Evolutionary conservation across 2,797 vertebrate genomes (phyloP), one percentile per base, ranked within the genome.

Genomic region (Hyperoplus lanceolatus): DNA sequence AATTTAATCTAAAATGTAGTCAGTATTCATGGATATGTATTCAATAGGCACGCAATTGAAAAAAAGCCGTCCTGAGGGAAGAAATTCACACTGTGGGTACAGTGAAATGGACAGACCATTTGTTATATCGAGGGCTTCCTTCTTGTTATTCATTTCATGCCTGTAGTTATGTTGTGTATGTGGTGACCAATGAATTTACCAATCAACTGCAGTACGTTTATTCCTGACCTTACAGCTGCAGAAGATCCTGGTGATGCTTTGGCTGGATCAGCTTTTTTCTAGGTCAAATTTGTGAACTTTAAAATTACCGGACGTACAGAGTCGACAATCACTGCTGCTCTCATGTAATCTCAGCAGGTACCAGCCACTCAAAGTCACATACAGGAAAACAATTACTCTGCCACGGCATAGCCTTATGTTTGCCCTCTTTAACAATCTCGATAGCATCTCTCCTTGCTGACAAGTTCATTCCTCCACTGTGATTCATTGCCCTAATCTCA

Each of bases 401-500:
- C 50, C 21, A 16, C 6, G 29, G 29, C 2, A 56, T 15, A 1
- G 29, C 83, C 79, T 75, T 73, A 85, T 58, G 67, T 79, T 77
- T 45, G 74, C 64, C 78, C 83, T 88, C 80, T 82, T 89, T 85
- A 87, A 87, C 85, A 83, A 83, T 70, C 81, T 42, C 12, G 73
- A 88, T 87, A 90, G 61, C 83, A 89, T 89, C 86, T 91, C 84
- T 83, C 82, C 90, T 83, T 88, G 66, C 50, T 8, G 74, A 88
- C 89, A 84, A 86, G 77, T 81, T 81, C 68, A 88, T 87, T 90
- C 77, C 76, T 83, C 82, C 81, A 56, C 61, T 21, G 71, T 91
- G 92, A 93, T 86, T 90, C 85, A 92, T 89, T 9, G 73, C 55
- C 65, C 80, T 87, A 81, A 90, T 91, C 83, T 85, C 57, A 55